Base-by-base conservation (phyloP, 2,888 invertebrate genomes). In the Hylaea fasciaria region DNA sequence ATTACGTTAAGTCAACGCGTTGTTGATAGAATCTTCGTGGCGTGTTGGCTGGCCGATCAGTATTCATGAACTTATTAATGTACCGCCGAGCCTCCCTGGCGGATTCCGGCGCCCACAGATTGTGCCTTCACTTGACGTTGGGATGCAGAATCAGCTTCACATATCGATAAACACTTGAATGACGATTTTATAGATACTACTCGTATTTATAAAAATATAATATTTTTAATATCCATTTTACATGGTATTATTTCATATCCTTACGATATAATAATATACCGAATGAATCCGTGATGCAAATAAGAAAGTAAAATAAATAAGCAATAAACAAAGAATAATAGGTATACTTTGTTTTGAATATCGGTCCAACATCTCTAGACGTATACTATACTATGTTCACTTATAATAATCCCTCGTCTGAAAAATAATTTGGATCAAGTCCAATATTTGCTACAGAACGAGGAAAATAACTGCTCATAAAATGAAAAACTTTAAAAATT, bases 1-100 rank as follows among this genome's bases (percentile, higher is more conserved):
- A 58, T 64, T 49, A 63, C 17, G 57, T 58, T 22, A 54, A 68
- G 63, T 59, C 45, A 68, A 51, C 59, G 63, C 60, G 66, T 64
- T 71, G 70, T 70, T 72, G 62, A 73, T 70, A 70, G 69, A 69
- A 73, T 66, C 66, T 65, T 63, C 62, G 49, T 52, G 57, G 69
- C 64, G 67, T 62, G n/a, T n/a, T n/a, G 75, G 73, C 70, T n/a
- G 75, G 61, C 67, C 79, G 78, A 83, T 86, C 79, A 83, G 83
- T 86, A 87, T 90, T 90, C 89, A 89, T 87, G 84, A 87, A 82
- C 79, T 83, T 88, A 86, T 88, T 88, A 89, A 89, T 86, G 86
- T 82, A 78, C 70, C 72, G 74, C 72, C 68, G 71, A 74, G 68
- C 75, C 73, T 74, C 78, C 76, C 71, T 55, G 72, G 65, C 72